Evolutionary conservation across 2,888 invertebrate species (phyloP).

Genomic region (Drosophila mimetica): DNA sequence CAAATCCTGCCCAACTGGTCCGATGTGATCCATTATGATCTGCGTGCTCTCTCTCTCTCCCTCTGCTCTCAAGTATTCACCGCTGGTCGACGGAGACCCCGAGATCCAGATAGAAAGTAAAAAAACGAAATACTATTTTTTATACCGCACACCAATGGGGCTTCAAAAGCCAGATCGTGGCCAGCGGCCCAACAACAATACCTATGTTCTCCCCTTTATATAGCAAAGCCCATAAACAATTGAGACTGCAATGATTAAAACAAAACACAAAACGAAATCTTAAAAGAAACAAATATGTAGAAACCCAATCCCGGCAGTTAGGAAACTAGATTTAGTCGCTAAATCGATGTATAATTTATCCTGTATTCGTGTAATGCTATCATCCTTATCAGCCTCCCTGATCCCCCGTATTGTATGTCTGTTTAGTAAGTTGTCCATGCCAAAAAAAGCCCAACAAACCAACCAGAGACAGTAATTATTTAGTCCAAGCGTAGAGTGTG

Average conservation of each 20-base stretch:
- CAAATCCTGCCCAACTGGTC: conserved; percentile 3
- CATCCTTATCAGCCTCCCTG: conserved; percentile 12
- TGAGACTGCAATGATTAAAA: conserved; percentile 70
- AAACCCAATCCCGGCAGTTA: conserved; percentile 13
- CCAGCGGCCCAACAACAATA: conserved; percentile 12
- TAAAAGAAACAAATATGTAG: conserved; percentile 39
- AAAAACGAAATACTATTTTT: conserved; percentile 40
- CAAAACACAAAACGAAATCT: conserved; percentile 10
- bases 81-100: conserved; percentile 37
- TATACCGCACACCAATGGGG: conserved; percentile 41
- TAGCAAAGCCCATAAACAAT: conserved; percentile 70
- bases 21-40: conserved; percentile 1
- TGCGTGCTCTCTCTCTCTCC: conserved; percentile 18
- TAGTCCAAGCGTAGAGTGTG: conserved; percentile 41
- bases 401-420: conserved; percentile 13
- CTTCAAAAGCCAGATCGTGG: conserved; percentile 31
- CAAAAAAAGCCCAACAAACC: conserved; percentile 54
- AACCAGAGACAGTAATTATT: conserved; percentile 35
- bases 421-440: conserved; percentile 44
- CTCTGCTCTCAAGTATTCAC: conserved; percentile 50
- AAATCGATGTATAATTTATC: conserved; percentile 49
- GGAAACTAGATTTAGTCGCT: conserved; percentile 45
- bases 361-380: conserved; percentile 33
- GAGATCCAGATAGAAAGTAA: conserved; percentile 19
- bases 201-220: conserved; percentile 20